These are phyloP conservation scores for Dryococelus australis DNA, from an alignment of 2,888 invertebrate species.

Conservation along the genomic window DNA sequence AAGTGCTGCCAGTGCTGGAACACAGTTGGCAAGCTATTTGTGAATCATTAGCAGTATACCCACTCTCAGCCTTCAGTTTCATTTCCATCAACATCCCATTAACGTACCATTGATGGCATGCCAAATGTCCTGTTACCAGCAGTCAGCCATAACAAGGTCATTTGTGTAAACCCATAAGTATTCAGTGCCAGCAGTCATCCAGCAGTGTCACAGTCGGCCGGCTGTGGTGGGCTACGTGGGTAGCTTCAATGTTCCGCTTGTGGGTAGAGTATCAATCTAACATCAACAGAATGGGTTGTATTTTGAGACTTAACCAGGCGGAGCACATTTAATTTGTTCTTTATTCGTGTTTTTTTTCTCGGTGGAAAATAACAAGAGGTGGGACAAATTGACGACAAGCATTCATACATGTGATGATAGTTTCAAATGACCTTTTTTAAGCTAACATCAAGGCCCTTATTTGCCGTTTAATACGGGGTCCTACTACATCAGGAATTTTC, in stretches of 20 bases:
- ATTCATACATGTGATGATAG: not conserved
- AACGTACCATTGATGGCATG: too few species aligned
- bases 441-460: slow-evolving; percentile 42
- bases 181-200: too few species aligned
- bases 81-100: too few species aligned
- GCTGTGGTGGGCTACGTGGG: slow-evolving; percentile 47
- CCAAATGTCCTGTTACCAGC: too few species aligned
- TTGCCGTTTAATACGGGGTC: slow-evolving; percentile 52
- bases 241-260: slow-evolving; percentile 47
- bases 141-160: too few species aligned
- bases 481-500: slow-evolving; percentile 47
- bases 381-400: slow-evolving; percentile 20
- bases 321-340: slow-evolving; percentile 47
- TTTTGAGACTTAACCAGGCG: slow-evolving; percentile 46
- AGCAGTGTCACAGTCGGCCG: too few species aligned
- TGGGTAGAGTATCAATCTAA: slow-evolving; percentile 51
- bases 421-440: slow-evolving; percentile 32
- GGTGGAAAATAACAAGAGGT: slow-evolving; percentile 43
- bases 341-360: slow-evolving; percentile 43
- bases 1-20: too few species aligned
- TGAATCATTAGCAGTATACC: too few species aligned
- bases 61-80: too few species aligned
- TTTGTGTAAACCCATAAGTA: too few species aligned
- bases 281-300: slow-evolving; percentile 40
- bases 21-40: too few species aligned